Evolutionary conservation across 2,113 vertebrate species (phyloP), one percentile per base, ranked within the genome.

Genomic region (Tautogolabrus adspersus): DNA sequence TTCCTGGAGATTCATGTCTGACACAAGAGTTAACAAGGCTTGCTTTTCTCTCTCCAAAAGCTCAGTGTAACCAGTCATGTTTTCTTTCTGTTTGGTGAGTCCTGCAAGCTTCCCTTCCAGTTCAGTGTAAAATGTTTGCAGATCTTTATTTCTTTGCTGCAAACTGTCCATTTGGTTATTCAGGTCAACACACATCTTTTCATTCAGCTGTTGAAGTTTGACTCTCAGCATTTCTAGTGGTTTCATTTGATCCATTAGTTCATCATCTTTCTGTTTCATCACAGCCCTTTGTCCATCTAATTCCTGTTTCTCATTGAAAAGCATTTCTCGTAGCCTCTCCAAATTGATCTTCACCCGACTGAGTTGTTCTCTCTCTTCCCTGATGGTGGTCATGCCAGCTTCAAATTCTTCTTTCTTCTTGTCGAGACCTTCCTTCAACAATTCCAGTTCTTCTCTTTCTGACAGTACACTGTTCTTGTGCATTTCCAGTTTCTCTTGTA

Each of bases 391-490:
- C 44, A 61, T 68, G 2, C 58, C 16, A 15, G 30, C 40, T 40
- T 79, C 55, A 2, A 61, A 3, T 9, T 84, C 77, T 56, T 85
- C 30, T 47, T 59, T 72, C 26, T 55, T 46, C 7, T 56, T n/a
- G 10, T 57, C 72, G 10, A 86, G 10, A 26, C 70, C 6, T 1
- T 47, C 66, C 46, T 19, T 85, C 6, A 69, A 18, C 13, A 12
- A 0, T 9, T 87, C 44, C 11, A 88, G 3, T 5, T 79, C 77
- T 49, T 78, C 2, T 42, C 38, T 79, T 61, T 85, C 70, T 34
- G 6, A 2, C 0, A 55, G 3, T 0, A 72, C 1, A 8, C 0
- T 47, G 0, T 9, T 19, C 8, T 54, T 7, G 10, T 2, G 19
- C 16, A 2, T 38, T 52, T 70, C 12, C 6, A 72, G 22, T 18